Conservation (phyloP, 92 coral and sea anemone species). For the Ricordea florida region DNA sequence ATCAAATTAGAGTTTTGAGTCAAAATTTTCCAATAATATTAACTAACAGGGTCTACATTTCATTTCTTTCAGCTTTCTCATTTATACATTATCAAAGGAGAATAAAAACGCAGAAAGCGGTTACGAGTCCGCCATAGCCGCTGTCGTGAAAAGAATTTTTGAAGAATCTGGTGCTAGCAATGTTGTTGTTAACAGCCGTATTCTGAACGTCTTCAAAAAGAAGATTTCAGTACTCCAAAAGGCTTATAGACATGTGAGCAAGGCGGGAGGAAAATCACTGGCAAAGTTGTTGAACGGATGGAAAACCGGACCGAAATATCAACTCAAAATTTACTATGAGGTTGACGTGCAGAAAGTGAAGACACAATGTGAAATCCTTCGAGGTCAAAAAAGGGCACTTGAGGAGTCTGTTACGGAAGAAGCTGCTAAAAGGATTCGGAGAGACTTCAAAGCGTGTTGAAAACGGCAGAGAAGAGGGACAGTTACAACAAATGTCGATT, state of each 20-base stretch:
- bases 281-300: constrained; percentile 26
- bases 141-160: constrained; percentile 37
- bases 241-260: constrained; percentile 25
- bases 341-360: constrained; percentile 10
- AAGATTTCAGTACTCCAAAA: constrained; percentile 1
- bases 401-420: neutral
- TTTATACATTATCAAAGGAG: neutral
- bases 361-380: neutral
- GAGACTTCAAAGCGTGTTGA: neutral
- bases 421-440: too few species aligned
- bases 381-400: neutral
- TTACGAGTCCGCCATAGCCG: constrained; percentile 19
- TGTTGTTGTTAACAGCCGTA: constrained; percentile 18
- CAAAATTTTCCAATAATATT: neutral
- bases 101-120: neutral
- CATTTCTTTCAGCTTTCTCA: neutral
- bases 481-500: neutral
- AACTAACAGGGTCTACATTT: neutral
- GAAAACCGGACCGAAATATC: constrained; percentile 35
- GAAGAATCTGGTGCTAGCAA: constrained; percentile 35
- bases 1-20: too few species aligned
- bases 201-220: constrained; percentile 9
- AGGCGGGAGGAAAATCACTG: constrained; percentile 26
- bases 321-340: constrained; percentile 14
- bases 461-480: neutral